phyloP scores from a whole-genome alignment of 2,888 invertebrate species.

The Athrips mouffetella region DNA sequence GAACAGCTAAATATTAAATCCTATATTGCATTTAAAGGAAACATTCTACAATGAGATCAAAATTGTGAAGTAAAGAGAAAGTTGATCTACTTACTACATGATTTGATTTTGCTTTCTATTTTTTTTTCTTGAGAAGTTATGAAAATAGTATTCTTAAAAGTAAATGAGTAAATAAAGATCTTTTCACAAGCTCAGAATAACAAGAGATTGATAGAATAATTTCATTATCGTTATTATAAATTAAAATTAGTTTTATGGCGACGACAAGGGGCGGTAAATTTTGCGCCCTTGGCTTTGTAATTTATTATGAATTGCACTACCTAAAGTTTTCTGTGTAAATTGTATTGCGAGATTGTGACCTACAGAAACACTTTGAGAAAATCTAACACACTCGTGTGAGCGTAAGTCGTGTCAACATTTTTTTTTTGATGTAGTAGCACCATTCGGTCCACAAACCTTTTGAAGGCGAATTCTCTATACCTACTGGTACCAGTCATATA shows the following conservation, averaged over 20 bases:
- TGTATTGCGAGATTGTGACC: neutral
- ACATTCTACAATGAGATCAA: slow-evolving; percentile 3
- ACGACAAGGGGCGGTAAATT: too few species aligned
- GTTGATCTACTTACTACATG: neutral
- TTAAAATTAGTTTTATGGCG: too few species aligned
- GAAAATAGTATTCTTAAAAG: neutral
- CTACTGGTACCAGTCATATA: neutral
- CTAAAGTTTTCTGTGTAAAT: too few species aligned
- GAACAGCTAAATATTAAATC: too few species aligned
- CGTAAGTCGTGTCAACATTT: neutral
- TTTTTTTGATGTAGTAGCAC: slow-evolving; percentile 1
- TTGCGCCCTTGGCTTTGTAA: too few species aligned
- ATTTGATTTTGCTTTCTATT: neutral
- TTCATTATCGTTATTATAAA: too few species aligned
- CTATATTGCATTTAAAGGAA: neutral
- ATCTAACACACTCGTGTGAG: neutral
- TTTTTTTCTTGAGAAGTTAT: neutral
- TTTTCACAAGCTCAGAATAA: neutral
- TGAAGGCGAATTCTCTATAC: neutral
- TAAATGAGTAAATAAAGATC: slow-evolving; percentile 1
- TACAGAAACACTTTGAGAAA: neutral
- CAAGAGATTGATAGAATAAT: neutral
- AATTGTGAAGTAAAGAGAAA: neutral
- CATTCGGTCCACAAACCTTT: slow-evolving; percentile 1
- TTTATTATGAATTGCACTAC: too few species aligned